Conservation (phyloP, 2,113 vertebrate genomes). For the Silurus asotus region DNA sequence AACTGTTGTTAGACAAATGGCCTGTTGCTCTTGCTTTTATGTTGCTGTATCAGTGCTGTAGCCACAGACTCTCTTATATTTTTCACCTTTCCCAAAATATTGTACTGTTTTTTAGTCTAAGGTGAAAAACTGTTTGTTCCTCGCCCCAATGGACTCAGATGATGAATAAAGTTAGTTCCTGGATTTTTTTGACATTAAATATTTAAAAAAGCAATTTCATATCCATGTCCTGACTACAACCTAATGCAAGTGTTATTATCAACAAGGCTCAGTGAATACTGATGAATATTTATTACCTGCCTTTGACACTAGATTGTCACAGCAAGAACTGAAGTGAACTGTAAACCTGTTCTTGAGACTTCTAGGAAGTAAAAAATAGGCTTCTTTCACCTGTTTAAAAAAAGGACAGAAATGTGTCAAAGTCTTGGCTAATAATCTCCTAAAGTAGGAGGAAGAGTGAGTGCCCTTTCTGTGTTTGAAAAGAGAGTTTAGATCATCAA, state of each 20-base stretch:
- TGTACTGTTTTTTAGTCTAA: neutral
- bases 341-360: neutral
- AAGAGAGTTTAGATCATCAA: neutral
- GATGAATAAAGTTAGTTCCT: neutral
- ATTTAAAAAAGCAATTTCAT: neutral
- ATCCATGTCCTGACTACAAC: neutral
- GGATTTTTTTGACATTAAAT: neutral
- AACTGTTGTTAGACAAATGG: neutral
- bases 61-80: neutral
- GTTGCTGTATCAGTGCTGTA: neutral
- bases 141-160: neutral
- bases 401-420: neutral
- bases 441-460: neutral
- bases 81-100: neutral
- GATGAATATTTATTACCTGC: neutral
- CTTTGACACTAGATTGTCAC: neutral
- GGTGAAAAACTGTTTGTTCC: neutral
- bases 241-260: neutral
- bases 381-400: neutral
- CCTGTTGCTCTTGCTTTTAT: neutral
- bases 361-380: neutral
- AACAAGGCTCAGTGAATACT: neutral
- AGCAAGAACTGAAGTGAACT: neutral
- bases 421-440: neutral
- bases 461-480: neutral